These are phyloP conservation scores for Eleutherodactylus coqui DNA, from an alignment of 2,797 vertebrate species.

Conservation along the genomic window DNA sequence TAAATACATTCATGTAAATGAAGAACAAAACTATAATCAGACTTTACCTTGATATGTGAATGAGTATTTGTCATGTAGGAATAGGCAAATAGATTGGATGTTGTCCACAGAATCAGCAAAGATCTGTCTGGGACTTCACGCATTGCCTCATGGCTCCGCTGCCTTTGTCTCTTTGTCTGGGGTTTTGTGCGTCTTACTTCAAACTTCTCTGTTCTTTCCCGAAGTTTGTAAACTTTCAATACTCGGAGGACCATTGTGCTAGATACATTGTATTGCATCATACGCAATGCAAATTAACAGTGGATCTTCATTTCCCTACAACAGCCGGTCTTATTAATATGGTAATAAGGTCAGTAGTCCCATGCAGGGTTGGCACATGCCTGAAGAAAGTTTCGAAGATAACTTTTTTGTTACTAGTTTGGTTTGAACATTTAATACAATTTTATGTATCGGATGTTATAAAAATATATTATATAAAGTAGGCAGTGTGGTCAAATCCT, in stretches of 20 bases:
- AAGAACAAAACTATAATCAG: not conserved
- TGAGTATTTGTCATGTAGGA: slow-evolving; percentile 19
- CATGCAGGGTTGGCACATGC: slow-evolving; percentile 40
- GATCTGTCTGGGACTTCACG: not conserved
- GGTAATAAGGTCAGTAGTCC: slow-evolving; percentile 57
- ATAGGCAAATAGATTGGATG: not conserved
- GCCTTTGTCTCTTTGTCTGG: not conserved
- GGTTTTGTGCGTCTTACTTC: not conserved
- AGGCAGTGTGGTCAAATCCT: not conserved
- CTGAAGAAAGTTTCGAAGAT: slow-evolving; percentile 1
- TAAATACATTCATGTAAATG: slow-evolving; percentile 49
- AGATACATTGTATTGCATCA: slow-evolving; percentile 5
- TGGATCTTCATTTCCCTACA: slow-evolving; percentile 55
- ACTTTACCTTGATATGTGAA: slow-evolving; percentile 2
- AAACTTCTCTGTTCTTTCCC: slow-evolving; percentile 2
- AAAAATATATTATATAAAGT: not conserved
- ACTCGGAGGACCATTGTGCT: not conserved
- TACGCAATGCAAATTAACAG: slow-evolving; percentile 50
- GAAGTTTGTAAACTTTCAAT: slow-evolving; percentile 25
- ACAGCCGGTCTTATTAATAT: slow-evolving; percentile 60
- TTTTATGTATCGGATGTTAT: not conserved
- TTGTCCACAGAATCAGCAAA: not conserved
- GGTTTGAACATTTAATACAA: slow-evolving; percentile 8
- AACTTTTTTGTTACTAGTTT: not conserved
- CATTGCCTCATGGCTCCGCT: not conserved